Evolutionary conservation across 2,888 invertebrate genomes (phyloP).

Genomic region (Tetrapedia diversipes): DNA sequence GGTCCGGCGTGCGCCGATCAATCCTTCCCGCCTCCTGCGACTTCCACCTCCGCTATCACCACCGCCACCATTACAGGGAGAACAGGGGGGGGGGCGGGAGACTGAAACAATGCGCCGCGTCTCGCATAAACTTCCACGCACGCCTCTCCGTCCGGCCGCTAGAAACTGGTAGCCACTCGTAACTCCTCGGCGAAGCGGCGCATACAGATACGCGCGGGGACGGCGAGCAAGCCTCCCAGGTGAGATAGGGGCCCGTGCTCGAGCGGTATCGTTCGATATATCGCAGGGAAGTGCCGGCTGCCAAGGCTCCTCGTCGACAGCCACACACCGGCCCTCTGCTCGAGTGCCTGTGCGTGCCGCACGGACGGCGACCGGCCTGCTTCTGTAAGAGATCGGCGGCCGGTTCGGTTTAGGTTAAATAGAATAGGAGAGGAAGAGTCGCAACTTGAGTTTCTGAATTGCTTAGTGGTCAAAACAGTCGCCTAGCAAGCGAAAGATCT

Average conservation of each 20-base stretch:
- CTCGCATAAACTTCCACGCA: slow-evolving; percentile 57
- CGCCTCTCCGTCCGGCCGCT: slow-evolving; percentile 14
- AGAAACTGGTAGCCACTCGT: slow-evolving; percentile 61
- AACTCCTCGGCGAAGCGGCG: slow-evolving; percentile 47
- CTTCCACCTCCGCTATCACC: slow-evolving; percentile 14
- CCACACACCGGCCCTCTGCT: slow-evolving; percentile 26
- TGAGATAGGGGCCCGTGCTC: slow-evolving; percentile 51
- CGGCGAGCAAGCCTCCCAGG: slow-evolving; percentile 43
- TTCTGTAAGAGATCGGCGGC: too few relatives aligned
- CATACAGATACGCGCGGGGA: slow-evolving; percentile 45
- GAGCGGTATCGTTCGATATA: slow-evolving; percentile 68
- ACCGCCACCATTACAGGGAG: too few relatives aligned
- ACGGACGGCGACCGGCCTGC: too few relatives aligned
- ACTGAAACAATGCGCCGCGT: slow-evolving; percentile 53
- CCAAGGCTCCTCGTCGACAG: slow-evolving; percentile 50
- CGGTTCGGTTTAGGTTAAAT: too few relatives aligned
- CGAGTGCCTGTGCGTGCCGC: slow-evolving; percentile 38
- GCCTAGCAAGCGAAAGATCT: too few relatives aligned
- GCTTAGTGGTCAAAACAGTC: too few relatives aligned
- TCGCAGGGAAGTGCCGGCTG: slow-evolving; percentile 66
- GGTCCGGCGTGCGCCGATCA: slow-evolving; percentile 35
- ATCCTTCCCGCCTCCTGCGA: slow-evolving; percentile 37
- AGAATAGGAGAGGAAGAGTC: too few relatives aligned
- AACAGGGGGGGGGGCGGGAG: too few relatives aligned
- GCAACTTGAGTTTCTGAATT: too few relatives aligned